A percentile compares a stretch with the other conserved stretches of the same genome.
These are phyloP conservation scores for Festucalex cinctus DNA, from an alignment of 2,113 vertebrate genomes.

Conservation along the genomic window DNA sequence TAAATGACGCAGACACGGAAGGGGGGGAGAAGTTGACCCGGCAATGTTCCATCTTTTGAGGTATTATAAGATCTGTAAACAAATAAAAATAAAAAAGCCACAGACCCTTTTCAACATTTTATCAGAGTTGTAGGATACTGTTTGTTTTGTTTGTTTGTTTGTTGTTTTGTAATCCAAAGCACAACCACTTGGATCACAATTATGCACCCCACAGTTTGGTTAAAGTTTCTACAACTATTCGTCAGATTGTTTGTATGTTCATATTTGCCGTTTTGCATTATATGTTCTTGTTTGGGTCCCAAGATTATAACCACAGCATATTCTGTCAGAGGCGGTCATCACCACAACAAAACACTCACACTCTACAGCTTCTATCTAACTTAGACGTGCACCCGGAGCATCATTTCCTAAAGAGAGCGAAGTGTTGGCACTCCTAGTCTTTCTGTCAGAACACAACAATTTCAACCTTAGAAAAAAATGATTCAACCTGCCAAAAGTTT, in stretches of 20 bases:
- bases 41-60: neutral
- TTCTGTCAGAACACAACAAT: slow-evolving; percentile 5
- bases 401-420: slow-evolving; percentile 45
- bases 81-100: too few species aligned
- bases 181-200: neutral
- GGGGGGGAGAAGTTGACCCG: neutral
- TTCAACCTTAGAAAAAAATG: neutral
- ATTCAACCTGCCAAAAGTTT: neutral
- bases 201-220: neutral
- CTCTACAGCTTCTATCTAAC: slow-evolving; percentile 29
- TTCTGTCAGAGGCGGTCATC: slow-evolving; percentile 16
- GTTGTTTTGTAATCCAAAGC: too few species aligned
- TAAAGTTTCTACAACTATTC: neutral
- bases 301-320: neutral
- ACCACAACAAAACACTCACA: slow-evolving; percentile 56
- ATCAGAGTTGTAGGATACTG: neutral
- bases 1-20: neutral
- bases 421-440: slow-evolving; percentile 8
- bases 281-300: slow-evolving; percentile 1
- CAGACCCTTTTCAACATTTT: neutral
- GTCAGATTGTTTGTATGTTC: neutral
- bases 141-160: too few species aligned
- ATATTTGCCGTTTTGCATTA: neutral
- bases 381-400: slow-evolving; percentile 48
- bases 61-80: neutral